Conservation (phyloP, 1,140 invertebrate genomes). For the Ips typographus region DNA sequence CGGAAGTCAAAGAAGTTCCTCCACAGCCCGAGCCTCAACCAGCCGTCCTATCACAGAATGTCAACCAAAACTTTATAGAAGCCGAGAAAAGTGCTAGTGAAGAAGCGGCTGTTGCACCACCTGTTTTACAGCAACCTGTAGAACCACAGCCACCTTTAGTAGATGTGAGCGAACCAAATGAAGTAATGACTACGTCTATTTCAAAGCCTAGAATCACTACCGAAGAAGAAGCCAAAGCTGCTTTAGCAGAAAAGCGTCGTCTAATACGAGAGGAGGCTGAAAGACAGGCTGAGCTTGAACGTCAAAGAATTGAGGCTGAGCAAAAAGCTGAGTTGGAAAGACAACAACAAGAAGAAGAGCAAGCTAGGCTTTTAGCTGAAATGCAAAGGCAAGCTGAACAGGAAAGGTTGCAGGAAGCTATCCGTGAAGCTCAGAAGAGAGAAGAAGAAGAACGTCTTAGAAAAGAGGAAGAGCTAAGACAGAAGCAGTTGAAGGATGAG, state of each 20-base stretch:
- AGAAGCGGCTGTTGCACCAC: background rate
- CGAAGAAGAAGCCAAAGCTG: conserved; percentile 87
- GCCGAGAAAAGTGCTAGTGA: conserved; percentile 19
- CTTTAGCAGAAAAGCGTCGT: conserved; percentile 79
- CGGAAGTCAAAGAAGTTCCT: conserved; percentile 3
- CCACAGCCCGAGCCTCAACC: conserved; percentile 9
- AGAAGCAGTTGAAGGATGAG: conserved; percentile 75
- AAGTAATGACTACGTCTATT: conserved; percentile 61
- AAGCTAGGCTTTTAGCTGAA: conserved; percentile 74
- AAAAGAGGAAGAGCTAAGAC: conserved; percentile 67
- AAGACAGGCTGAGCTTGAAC: conserved; percentile 78
- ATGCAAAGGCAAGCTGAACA: conserved; percentile 73
- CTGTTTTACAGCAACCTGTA: background rate
- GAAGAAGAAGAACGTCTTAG: conserved; percentile 66
- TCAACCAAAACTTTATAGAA: conserved; percentile 28
- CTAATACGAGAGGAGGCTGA: conserved; percentile 84
- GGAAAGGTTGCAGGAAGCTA: conserved; percentile 67
- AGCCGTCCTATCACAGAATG: conserved; percentile 6
- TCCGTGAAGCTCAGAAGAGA: conserved; percentile 61
- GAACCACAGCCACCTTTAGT: background rate
- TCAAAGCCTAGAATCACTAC: conserved; percentile 75
- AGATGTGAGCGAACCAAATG: background rate
- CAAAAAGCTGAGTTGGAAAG: conserved; percentile 72
- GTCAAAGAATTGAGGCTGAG: conserved; percentile 72
- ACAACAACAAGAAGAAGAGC: conserved; percentile 77